Conservation (phyloP, 2,797 vertebrate genomes). For the Darevskia nairensis region DNA sequence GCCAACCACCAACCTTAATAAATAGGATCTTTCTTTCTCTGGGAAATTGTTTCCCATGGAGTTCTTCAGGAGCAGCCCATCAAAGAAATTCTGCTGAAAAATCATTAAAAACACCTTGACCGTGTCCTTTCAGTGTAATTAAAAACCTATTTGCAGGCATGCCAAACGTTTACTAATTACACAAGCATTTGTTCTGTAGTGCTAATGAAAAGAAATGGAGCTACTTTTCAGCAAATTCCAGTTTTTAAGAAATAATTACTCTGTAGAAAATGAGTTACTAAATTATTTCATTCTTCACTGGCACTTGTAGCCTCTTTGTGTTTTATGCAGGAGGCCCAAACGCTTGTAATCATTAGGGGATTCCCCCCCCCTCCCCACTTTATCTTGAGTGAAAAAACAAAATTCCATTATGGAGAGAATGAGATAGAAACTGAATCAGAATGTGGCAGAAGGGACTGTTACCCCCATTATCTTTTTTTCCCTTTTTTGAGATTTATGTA, state of each 20-base stretch:
- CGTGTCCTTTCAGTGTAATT: slow-evolving; percentile 68
- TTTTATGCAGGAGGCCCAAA: neutral
- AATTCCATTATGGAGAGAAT: neutral
- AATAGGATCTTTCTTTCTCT: neutral
- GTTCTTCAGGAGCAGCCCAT: slow-evolving; percentile 53
- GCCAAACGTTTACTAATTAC: slow-evolving; percentile 74
- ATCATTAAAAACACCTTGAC: slow-evolving; percentile 65
- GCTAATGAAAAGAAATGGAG: slow-evolving; percentile 56
- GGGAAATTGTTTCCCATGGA: slow-evolving; percentile 5
- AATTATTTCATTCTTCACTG: slow-evolving; percentile 56
- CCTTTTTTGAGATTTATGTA: neutral
- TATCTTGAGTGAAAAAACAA: neutral
- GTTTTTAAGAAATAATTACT: slow-evolving; percentile 69
- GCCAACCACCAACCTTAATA: neutral
- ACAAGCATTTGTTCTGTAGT: slow-evolving; percentile 42
- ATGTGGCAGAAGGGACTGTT: neutral
- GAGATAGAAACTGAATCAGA: neutral
- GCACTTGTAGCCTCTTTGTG: slow-evolving; percentile 15
- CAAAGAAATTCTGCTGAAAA: slow-evolving; percentile 57
- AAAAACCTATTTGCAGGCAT: slow-evolving; percentile 68
- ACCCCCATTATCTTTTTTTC: neutral
- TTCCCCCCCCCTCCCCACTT: neutral
- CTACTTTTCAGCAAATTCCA: slow-evolving; percentile 47
- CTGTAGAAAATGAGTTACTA: slow-evolving; percentile 53
- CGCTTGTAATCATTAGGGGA: slow-evolving; percentile 34